Conservation (phyloP, 1,140 invertebrate species). For the Drosophila rufa region DNA sequence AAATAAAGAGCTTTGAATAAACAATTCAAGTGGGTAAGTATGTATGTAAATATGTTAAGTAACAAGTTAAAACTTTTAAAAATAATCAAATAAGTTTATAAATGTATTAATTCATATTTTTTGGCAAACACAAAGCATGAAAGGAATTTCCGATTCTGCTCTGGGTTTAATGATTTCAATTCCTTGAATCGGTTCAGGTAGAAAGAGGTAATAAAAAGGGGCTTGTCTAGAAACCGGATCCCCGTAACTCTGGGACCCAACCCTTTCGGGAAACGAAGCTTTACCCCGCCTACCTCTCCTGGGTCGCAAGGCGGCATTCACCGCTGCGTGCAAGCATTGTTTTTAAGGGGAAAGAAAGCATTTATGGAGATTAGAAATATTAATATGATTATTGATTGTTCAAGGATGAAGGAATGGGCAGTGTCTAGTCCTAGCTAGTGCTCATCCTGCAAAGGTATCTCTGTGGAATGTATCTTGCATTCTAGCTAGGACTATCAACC, state of each 20-base stretch:
- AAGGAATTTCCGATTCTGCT: neutral
- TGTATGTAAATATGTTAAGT: no score
- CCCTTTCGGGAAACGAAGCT: conserved; percentile 6
- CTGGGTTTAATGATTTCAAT: neutral
- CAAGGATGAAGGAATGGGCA: no score
- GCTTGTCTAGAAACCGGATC: conserved; percentile 16
- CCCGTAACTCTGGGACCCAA: conserved; percentile 6
- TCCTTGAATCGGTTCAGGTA: conserved; percentile 8
- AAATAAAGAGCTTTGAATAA: no score
- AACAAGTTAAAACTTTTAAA: no score
- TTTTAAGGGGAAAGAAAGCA: neutral
- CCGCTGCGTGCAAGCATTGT: conserved; percentile 54
- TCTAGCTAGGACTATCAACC: no score
- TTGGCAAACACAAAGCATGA: no score
- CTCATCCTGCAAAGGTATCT: no score
- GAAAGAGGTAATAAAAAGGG: neutral
- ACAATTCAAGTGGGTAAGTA: no score
- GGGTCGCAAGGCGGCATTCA: conserved; percentile 65
- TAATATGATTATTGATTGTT: conserved; percentile 17
- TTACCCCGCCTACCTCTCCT: conserved; percentile 55
- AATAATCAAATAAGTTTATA: no score
- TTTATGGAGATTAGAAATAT: conserved; percentile 11
- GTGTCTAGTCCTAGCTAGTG: no score
- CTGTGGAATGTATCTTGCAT: no score
- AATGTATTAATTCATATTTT: no score